These are phyloP conservation scores for Cataglyphis altisquamis DNA, from an alignment of 2,888 invertebrate genomes.

Conservation along the genomic window DNA sequence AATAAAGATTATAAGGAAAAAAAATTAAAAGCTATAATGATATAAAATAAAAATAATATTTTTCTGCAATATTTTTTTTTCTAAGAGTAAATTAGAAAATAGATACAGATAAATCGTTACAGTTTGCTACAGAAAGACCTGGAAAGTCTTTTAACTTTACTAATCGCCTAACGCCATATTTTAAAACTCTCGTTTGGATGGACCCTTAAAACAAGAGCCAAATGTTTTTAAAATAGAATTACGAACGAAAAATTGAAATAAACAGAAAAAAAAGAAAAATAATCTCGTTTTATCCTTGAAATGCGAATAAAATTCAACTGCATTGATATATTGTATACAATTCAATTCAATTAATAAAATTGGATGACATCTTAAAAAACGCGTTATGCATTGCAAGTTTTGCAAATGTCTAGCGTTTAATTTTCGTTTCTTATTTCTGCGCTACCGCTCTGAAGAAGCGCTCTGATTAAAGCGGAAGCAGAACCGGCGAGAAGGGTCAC, in stretches of 20 bases:
- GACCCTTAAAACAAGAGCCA: neutral
- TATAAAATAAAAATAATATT: neutral
- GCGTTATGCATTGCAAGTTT: neutral
- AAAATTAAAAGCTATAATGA: neutral
- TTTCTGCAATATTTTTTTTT: neutral
- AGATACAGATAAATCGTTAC: neutral
- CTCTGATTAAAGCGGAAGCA: constrained; percentile 50
- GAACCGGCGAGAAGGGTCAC: neutral
- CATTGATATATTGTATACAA: neutral
- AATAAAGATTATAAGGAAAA: neutral
- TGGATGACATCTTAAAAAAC: neutral
- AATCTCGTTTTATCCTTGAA: neutral
- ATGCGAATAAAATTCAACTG: neutral
- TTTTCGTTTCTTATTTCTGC: constrained; percentile 53
- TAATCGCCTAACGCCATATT: neutral
- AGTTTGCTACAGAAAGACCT: neutral
- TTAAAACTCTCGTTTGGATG: neutral
- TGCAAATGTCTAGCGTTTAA: constrained; percentile 45
- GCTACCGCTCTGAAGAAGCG: neutral
- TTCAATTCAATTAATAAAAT: neutral
- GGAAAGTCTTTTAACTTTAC: neutral
- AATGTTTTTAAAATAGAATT: neutral
- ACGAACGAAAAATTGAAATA: neutral
- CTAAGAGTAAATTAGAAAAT: neutral
- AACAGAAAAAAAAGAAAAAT: neutral